Percentiles rank a stretch among this genome's conserved stretches.
Conservation (phyloP, 2,797 vertebrate species). For the Brachymystax lenok region DNA sequence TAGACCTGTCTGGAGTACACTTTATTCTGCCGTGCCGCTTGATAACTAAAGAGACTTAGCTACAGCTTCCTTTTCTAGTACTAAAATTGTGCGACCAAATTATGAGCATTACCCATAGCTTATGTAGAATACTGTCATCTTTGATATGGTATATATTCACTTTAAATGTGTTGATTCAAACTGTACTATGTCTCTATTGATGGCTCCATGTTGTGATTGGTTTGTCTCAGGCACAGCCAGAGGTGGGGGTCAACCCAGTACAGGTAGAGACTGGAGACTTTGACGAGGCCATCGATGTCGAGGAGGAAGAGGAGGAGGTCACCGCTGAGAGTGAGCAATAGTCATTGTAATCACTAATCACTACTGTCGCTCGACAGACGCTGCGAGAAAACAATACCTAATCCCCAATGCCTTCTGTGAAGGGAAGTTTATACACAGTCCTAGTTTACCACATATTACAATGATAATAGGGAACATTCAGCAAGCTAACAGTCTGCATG, state of each 20-base stretch:
- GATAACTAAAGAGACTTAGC: background rate
- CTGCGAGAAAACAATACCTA: no score
- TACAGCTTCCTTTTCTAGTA: background rate
- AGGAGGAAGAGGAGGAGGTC: conserved; percentile 80
- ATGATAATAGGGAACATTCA: background rate
- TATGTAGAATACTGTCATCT: background rate
- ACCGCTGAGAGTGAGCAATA: conserved; percentile 83
- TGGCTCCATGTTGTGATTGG: background rate
- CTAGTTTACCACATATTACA: background rate
- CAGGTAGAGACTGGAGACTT: conserved; percentile 97
- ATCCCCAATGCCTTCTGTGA: no score
- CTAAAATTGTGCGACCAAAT: background rate
- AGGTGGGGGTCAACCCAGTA: conserved; percentile 90
- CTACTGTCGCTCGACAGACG: background rate
- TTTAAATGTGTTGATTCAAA: background rate
- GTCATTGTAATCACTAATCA: background rate
- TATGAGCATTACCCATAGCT: background rate
- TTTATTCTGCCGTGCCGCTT: background rate
- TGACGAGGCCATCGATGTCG: conserved; percentile 86
- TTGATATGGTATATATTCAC: background rate
- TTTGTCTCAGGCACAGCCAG: conserved; percentile 71
- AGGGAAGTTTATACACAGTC: background rate
- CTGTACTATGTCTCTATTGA: background rate
- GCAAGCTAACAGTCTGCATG: background rate
- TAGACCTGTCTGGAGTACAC: background rate